Conservation (phyloP, 2,888 invertebrate species). For the Syritta pipiens region DNA sequence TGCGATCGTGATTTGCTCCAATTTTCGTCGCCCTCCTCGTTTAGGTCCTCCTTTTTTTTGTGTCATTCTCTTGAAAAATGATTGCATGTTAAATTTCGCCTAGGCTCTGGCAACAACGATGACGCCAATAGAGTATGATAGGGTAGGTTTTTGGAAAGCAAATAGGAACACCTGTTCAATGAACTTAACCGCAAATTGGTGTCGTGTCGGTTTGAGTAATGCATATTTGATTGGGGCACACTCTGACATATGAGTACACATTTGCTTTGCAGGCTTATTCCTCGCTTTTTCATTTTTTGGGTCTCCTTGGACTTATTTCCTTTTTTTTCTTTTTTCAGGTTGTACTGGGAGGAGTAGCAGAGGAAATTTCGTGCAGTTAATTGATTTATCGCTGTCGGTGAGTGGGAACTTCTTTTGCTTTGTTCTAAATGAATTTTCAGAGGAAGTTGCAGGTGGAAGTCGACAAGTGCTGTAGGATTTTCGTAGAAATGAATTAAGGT, state of each 20-base stretch:
- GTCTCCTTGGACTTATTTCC: slow-evolving; percentile 2
- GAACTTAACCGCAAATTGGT: slow-evolving; percentile 12
- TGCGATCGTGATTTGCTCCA: too few species aligned
- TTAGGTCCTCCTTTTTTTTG: neutral
- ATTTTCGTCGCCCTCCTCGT: neutral
- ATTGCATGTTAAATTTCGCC: slow-evolving; percentile 27
- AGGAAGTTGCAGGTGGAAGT: too few species aligned
- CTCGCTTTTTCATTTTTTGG: neutral
- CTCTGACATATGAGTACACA: slow-evolving; percentile 9
- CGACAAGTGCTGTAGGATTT: too few species aligned
- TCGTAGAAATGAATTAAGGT: too few species aligned
- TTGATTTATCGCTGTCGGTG: slow-evolving; percentile 35
- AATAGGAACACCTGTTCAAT: slow-evolving; percentile 53
- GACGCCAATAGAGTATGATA: too few species aligned
- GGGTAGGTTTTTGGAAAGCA: slow-evolving; percentile 24
- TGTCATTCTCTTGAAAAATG: neutral
- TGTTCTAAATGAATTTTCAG: neutral
- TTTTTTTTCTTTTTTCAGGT: slow-evolving; percentile 18
- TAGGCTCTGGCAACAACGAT: too few species aligned
- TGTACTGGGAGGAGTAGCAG: slow-evolving; percentile 4
- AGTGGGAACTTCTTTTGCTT: slow-evolving; percentile 1
- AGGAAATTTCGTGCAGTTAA: slow-evolving; percentile 48
- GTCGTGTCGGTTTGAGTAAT: slow-evolving; percentile 39
- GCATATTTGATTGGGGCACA: slow-evolving; percentile 26
- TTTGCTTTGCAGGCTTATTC: neutral